Conservation (phyloP, 2,797 vertebrate genomes). For the Chelon auratus region DNA sequence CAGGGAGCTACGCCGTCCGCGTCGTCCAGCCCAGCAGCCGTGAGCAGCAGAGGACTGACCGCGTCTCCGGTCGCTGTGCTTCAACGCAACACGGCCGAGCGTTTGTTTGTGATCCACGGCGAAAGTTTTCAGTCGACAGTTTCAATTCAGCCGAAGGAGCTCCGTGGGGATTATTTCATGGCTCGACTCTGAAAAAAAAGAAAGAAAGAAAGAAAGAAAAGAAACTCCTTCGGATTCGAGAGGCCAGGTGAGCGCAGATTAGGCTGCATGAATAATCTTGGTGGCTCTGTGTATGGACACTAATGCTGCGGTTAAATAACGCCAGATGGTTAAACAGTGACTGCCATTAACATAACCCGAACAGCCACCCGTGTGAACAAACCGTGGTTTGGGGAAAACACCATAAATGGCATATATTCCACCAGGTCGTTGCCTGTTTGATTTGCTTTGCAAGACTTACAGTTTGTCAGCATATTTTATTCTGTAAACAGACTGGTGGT, state of each 20-base stretch:
- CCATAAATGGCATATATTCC: neutral
- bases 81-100: neutral
- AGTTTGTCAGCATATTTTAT: neutral
- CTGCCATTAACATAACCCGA: neutral
- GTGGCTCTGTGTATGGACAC: neutral
- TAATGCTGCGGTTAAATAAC: slow-evolving; percentile 4
- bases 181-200: slow-evolving; percentile 9
- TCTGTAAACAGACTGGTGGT: neutral
- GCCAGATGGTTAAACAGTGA: neutral
- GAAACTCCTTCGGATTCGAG: slow-evolving; percentile 4
- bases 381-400: neutral
- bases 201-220: no score
- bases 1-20: neutral
- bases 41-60: neutral
- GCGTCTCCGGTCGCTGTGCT: slow-evolving; percentile 9
- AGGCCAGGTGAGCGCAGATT: slow-evolving; percentile 42
- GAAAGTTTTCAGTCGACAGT: slow-evolving; percentile 19
- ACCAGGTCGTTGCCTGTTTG: neutral
- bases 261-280: slow-evolving; percentile 26
- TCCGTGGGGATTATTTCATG: slow-evolving; percentile 5
- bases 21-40: slow-evolving; percentile 12
- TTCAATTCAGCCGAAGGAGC: neutral
- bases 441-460: neutral
- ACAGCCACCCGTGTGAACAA: neutral
- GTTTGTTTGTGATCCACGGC: neutral